Base-by-base conservation (phyloP, 1,140 invertebrate genomes). In the Rhopalosiphum maidis region DNA sequence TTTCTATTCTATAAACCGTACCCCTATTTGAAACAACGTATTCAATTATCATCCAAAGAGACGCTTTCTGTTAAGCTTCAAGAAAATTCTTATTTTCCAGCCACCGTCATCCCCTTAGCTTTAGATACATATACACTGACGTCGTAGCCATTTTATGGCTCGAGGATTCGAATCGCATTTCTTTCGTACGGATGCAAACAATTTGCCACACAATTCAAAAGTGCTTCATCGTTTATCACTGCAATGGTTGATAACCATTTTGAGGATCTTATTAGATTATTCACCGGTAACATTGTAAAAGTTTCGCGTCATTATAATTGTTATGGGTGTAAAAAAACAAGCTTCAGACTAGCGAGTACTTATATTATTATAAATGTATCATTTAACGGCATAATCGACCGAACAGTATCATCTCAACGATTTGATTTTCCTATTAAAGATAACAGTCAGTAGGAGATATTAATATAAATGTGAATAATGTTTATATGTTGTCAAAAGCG, bases 161-260 rank as follows among this genome's bases (percentile, higher is more conserved):
- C 5, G 0, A 87, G 85, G 85, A 43, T 46, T 46, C 85, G 18
- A 46, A 43, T 43, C 22, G 23, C 9, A 85, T 85, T 41, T 43
- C 30, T 85, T 41, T 43, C 30, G 23, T 41, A 4, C 37, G 23
- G 37, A 11, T 41, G 83, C 43, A 15, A 46, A 51, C 46, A 48
- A 87, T 87, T 87, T n/a, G 15, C 30, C 35, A 87, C 30, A 51
- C 86, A 87, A 48, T n/a, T 46, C 30, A 30, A 87, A 87, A 87
- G 21, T 46, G 35, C 30, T 46, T 87, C 3, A 25, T 46, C 41
- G 35, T 37, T 23, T 77, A 77, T 77, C 60, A 18, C 15, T 22
- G 30, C 18, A n/a, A n/a, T n/a, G 60, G 60, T n/a, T n/a, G 30
- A 77, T 77, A n/a, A 77, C 30, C 15, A 77, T 4, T 77, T 15